Conservation (phyloP, 2,797 vertebrate genomes). For the Lates japonicus region DNA sequence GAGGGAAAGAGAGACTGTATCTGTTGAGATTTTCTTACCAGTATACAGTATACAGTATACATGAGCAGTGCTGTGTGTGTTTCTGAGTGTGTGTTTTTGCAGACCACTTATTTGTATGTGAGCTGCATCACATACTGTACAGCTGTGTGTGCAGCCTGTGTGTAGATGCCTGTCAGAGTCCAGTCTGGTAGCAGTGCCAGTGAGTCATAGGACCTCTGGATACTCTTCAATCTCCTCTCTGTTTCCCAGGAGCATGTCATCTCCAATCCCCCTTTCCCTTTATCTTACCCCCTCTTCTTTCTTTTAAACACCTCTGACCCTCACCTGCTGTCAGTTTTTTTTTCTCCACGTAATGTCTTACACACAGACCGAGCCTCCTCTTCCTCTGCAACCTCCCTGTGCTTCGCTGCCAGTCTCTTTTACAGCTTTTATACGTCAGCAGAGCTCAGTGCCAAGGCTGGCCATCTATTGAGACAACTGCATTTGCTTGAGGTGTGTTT, state of each 20-base stretch:
- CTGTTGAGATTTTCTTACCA: slow-evolving; percentile 14
- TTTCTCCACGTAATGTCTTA: slow-evolving; percentile 20
- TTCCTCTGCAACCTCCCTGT: slow-evolving; percentile 25
- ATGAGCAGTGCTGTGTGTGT: slow-evolving; percentile 26
- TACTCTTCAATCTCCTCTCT: slow-evolving; percentile 43
- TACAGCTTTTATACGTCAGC: slow-evolving; percentile 50
- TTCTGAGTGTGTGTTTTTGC: slow-evolving; percentile 15
- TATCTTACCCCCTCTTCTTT: slow-evolving; percentile 17
- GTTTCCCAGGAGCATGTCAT: slow-evolving; percentile 47
- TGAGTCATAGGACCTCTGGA: slow-evolving; percentile 62
- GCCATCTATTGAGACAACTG: slow-evolving; percentile 49
- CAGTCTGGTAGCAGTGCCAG: slow-evolving; percentile 30
- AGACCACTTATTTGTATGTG: slow-evolving; percentile 43
- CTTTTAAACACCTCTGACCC: slow-evolving; percentile 53
- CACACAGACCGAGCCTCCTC: slow-evolving; percentile 26
- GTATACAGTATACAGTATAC: slow-evolving; percentile 1
- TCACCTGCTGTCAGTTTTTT: slow-evolving; percentile 53
- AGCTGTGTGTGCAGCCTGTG: slow-evolving; percentile 19
- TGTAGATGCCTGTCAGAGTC: slow-evolving; percentile 52
- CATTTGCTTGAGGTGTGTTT: slow-evolving; percentile 52
- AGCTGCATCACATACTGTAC: slow-evolving; percentile 25
- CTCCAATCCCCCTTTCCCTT: slow-evolving; percentile 23
- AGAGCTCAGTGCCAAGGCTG: slow-evolving; percentile 60
- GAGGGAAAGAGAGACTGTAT: not conserved
- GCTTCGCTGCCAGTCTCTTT: slow-evolving; percentile 29